Evolutionary conservation across 1,140 invertebrate genomes (phyloP), one percentile per base, ranked within the genome.

Genomic region (Homarus americanus): DNA sequence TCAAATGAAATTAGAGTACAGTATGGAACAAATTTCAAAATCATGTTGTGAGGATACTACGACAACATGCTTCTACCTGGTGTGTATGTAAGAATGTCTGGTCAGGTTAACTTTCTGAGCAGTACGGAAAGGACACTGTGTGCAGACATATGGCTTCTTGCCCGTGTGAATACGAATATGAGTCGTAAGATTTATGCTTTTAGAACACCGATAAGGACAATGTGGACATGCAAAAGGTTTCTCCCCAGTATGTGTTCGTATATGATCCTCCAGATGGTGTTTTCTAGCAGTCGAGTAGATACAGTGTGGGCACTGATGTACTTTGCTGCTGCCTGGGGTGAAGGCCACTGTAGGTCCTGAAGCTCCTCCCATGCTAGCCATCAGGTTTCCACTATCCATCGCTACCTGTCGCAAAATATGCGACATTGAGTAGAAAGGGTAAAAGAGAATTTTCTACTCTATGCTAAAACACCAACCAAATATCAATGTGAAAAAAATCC

Each of bases 231-330:
- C 49, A 38, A 36, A 83, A 34, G 82, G 82, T 69, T 83, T 83
- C 63, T 83, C 82, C 58, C 82, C 82, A 36, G 82, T 83, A 53
- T 83, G 82, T 40, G 82, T 83, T 24, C 82, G 53, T 69, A 66
- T 83, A 41, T 83, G 82, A 66, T 66, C 82, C 40, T 66, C 36
- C 82, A 83, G 63, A 32, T 69, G 53, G 58, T 83, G 82, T 12
- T 83, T 83, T 41, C 82, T 83, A 20, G 82, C 34, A 32, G 82
- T 83, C 9, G 82, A 83, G 63, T 83, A 83, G 63, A 24, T 3
- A 58, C 82, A 83, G 58, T 66, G 38, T 20, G 63, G 53, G 49
- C 82, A 83, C 44, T 24, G 36, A 53, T 83, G 82, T 20, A 66
- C 63, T 58, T 69, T 83, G 58, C 78, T 28, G 41, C 24, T 41